Evolutionary conservation across 2,888 invertebrate species (phyloP).

Genomic region (Epirrhoe tristata): DNA sequence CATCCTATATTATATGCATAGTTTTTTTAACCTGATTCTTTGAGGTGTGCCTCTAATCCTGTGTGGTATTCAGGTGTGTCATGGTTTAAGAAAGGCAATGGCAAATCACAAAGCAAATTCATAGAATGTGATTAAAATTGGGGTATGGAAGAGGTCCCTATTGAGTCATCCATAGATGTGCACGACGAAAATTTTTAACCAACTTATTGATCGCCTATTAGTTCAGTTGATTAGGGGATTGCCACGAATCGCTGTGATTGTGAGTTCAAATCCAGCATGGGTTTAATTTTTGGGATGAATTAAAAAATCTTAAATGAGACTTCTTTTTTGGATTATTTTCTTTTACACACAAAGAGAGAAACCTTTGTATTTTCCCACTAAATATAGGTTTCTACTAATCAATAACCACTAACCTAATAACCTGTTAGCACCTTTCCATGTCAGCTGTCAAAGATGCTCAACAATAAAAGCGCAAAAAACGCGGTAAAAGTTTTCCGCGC

Average conservation of each 20-base stretch:
- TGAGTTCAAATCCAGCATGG: too few relatives aligned
- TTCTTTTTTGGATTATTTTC: too few relatives aligned
- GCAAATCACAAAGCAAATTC: background rate
- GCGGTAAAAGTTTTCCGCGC: slow-evolving; percentile 53
- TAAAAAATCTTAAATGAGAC: too few relatives aligned
- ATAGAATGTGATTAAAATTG: too few relatives aligned
- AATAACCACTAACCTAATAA: slow-evolving; percentile 17
- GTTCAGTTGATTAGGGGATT: too few relatives aligned
- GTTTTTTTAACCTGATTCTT: slow-evolving; percentile 33
- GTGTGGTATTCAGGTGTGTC: slow-evolving; percentile 24
- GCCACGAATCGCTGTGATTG: too few relatives aligned
- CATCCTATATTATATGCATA: slow-evolving; percentile 20
- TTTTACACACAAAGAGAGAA: too few relatives aligned
- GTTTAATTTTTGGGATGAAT: too few relatives aligned
- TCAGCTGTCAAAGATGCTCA: slow-evolving; percentile 8
- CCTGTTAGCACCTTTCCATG: slow-evolving; percentile 5
- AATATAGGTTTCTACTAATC: background rate
- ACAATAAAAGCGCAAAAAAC: slow-evolving; percentile 29
- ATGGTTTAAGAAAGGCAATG: background rate
- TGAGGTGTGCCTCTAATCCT: slow-evolving; percentile 32
- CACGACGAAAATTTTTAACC: too few relatives aligned
- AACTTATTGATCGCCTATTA: too few relatives aligned
- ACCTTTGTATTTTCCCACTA: background rate
- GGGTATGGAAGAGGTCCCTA: too few relatives aligned
- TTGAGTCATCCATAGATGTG: too few relatives aligned